These are phyloP conservation scores for Drosophila algonquin DNA, from an alignment of 2,888 invertebrate genomes.

Conservation along the genomic window DNA sequence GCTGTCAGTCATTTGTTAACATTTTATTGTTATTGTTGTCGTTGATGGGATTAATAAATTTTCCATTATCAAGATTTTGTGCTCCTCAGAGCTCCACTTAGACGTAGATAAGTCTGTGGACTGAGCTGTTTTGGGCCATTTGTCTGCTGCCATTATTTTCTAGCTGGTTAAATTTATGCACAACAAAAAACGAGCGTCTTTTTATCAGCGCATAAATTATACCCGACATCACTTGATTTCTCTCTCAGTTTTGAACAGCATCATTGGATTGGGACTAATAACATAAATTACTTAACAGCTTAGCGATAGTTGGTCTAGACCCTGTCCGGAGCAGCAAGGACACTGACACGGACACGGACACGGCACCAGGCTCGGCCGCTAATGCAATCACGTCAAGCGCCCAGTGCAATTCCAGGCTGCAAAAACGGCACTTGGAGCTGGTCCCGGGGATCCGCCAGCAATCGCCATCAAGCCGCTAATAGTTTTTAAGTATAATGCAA, in stretches of 20 bases:
- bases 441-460: slow-evolving; percentile 7
- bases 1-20: slow-evolving; percentile 73
- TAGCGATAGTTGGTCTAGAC: slow-evolving; percentile 25
- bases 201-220: slow-evolving; percentile 48
- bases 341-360: too few species aligned
- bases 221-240: slow-evolving; percentile 44
- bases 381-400: slow-evolving; percentile 55
- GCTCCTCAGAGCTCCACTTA: slow-evolving; percentile 17
- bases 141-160: slow-evolving; percentile 78
- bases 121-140: slow-evolving; percentile 46
- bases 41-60: slow-evolving; percentile 80
- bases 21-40: slow-evolving; percentile 80
- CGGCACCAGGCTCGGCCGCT: slow-evolving; percentile 8
- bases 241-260: slow-evolving; percentile 26
- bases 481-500: slow-evolving; percentile 81
- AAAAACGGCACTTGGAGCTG: neutral
- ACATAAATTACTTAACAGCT: slow-evolving; percentile 57
- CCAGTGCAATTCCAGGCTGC: neutral
- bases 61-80: slow-evolving; percentile 75
- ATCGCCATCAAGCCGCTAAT: slow-evolving; percentile 64
- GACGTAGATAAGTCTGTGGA: slow-evolving; percentile 48
- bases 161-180: slow-evolving; percentile 77
- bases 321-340: neutral
- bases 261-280: slow-evolving; percentile 45
- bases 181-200: slow-evolving; percentile 65